phyloP scores from a whole-genome alignment of 2,113 vertebrate genomes.

The Isurus oxyrinchus region DNA sequence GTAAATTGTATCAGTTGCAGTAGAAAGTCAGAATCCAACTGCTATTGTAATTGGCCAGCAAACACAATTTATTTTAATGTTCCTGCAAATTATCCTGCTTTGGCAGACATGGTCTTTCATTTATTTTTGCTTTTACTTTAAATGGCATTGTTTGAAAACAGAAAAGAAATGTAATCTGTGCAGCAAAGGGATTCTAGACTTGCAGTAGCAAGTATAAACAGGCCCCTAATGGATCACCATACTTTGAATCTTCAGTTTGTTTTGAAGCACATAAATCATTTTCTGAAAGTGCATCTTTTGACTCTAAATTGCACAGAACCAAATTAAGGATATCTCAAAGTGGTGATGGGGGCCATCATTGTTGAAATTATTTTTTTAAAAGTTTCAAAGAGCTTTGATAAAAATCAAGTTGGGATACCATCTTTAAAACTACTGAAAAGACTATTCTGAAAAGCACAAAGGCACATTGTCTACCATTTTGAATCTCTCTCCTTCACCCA shows the following conservation, averaged over 20 bases:
- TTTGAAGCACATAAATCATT: not conserved
- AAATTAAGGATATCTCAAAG: not conserved
- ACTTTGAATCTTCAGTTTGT: not conserved
- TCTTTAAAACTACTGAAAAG: not conserved
- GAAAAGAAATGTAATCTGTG: not conserved
- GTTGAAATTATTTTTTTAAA: not conserved
- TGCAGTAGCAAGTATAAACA: not conserved
- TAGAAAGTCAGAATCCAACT: not conserved
- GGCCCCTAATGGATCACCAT: not conserved
- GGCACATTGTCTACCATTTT: not conserved
- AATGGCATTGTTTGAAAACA: not conserved
- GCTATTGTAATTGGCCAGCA: not conserved
- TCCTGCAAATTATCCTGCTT: not conserved
- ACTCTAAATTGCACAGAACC: not conserved
- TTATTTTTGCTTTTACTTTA: conserved; percentile 9
- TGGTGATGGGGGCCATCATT: not conserved
- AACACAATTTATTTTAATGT: conserved; percentile 25
- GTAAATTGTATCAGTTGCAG: not conserved
- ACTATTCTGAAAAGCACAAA: not conserved
- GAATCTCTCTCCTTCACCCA: not conserved
- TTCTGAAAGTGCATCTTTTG: not conserved
- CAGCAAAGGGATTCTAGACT: not conserved
- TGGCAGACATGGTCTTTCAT: not conserved
- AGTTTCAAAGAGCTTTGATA: not conserved
- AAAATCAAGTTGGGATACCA: not conserved